Evolutionary conservation across 2,113 vertebrate genomes (phyloP).

Genomic region (Eublepharis macularius): DNA sequence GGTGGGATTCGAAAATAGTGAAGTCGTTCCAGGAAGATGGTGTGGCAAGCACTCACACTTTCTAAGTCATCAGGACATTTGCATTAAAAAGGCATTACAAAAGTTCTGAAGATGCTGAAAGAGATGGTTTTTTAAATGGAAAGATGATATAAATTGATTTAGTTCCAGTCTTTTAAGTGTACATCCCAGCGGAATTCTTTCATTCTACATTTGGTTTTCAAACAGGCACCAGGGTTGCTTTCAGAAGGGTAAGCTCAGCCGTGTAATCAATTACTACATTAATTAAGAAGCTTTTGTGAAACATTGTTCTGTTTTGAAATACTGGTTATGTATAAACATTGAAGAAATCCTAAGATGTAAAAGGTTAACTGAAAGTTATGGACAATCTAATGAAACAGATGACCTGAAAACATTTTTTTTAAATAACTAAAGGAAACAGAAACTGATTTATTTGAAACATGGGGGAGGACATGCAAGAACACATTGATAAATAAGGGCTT

Average conservation of each 20-base stretch:
- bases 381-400: slow-evolving; percentile 38
- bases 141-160: not conserved
- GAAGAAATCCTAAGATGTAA: slow-evolving; percentile 6
- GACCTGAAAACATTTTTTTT: not conserved
- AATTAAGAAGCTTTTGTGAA: slow-evolving; percentile 23
- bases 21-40: not conserved
- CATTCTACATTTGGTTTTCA: slow-evolving; percentile 12
- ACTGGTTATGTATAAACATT: not conserved
- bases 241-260: not conserved
- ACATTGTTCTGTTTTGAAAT: slow-evolving; percentile 32
- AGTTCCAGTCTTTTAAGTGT: not conserved
- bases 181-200: not conserved
- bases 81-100: not conserved
- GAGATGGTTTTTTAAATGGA: slow-evolving; percentile 3
- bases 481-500: slow-evolving; percentile 20
- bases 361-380: slow-evolving; percentile 5
- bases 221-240: slow-evolving; percentile 13
- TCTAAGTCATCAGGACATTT: not conserved
- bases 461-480: slow-evolving; percentile 8
- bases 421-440: not conserved
- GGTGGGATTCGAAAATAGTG: not conserved
- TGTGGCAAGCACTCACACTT: not conserved
- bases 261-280: slow-evolving; percentile 5
- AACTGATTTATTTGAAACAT: slow-evolving; percentile 17
- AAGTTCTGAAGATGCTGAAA: slow-evolving; percentile 3